Conservation (phyloP, 92 coral and sea anemone species). For the Hydrozoanthus gracilis region DNA sequence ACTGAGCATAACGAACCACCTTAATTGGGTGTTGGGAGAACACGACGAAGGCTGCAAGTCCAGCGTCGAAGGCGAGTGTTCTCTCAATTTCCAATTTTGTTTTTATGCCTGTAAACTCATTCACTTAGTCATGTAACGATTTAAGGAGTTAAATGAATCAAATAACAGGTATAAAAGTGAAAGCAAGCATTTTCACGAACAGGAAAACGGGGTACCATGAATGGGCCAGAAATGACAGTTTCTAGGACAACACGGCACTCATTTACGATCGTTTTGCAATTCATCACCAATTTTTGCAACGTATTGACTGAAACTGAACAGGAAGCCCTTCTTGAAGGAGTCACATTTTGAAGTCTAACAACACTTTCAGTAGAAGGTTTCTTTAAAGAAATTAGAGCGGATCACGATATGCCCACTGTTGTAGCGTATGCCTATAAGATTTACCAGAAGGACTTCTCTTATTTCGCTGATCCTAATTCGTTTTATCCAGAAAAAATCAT, state of each 20-base stretch:
- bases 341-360: background rate
- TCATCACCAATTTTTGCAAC: background rate
- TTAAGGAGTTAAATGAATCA: too few relatives aligned
- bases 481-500: slow-evolving; percentile 58
- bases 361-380: background rate
- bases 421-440: slow-evolving; percentile 5
- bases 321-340: too few relatives aligned
- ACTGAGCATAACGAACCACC: too few relatives aligned
- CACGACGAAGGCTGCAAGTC: too few relatives aligned
- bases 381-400: slow-evolving; percentile 34
- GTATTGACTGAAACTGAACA: background rate
- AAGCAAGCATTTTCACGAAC: background rate
- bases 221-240: slow-evolving; percentile 51
- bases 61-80: too few relatives aligned
- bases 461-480: slow-evolving; percentile 60
- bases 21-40: too few relatives aligned
- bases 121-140: too few relatives aligned
- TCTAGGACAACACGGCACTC: slow-evolving; percentile 46
- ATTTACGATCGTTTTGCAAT: slow-evolving; percentile 12
- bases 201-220: background rate
- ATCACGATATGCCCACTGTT: slow-evolving; percentile 32
- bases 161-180: too few relatives aligned
- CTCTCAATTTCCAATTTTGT: too few relatives aligned
- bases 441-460: slow-evolving; percentile 55
- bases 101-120: too few relatives aligned